These are phyloP conservation scores for Periophthalmus magnuspinnatus DNA, from an alignment of 2,797 vertebrate genomes.

Conservation along the genomic window DNA sequence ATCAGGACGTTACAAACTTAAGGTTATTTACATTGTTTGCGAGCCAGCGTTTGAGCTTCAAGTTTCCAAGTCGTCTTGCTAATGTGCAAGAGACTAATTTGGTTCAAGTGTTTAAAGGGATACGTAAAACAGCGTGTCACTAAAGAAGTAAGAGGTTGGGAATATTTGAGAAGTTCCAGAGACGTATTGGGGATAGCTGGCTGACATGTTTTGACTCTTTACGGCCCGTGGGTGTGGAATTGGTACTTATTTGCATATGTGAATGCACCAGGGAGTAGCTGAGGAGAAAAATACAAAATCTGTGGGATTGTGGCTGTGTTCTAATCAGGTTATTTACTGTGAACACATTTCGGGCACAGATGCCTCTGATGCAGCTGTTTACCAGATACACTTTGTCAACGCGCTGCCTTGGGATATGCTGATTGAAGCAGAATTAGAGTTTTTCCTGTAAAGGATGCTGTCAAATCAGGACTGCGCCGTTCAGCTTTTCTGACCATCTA, in stretches of 20 bases:
- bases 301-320: conserved; percentile 23
- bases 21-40: conserved; percentile 63
- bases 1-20: conserved; percentile 62
- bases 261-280: conserved; percentile 22
- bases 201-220: conserved; percentile 40
- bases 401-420: conserved; percentile 24
- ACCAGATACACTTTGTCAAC: conserved; percentile 11
- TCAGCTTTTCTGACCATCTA: conserved; percentile 6
- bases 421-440: conserved; percentile 25
- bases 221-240: conserved; percentile 4
- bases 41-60: conserved; percentile 51
- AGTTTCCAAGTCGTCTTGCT: conserved; percentile 42
- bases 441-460: conserved; percentile 16
- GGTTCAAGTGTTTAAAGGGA: conserved; percentile 46
- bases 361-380: conserved; percentile 30
- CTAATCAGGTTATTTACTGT: conserved; percentile 33
- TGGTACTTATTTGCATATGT: conserved; percentile 23
- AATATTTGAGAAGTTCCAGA: conserved; percentile 28
- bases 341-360: conserved; percentile 24
- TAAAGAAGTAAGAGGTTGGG: conserved; percentile 32
- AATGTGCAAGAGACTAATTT: conserved; percentile 42
- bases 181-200: conserved; percentile 23
- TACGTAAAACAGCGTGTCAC: conserved; percentile 42
- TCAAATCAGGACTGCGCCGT: conserved; percentile 23
- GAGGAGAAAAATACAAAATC: conserved; percentile 50